Conservation (phyloP, 2,113 vertebrate species). For the Furnarius figulus region DNA sequence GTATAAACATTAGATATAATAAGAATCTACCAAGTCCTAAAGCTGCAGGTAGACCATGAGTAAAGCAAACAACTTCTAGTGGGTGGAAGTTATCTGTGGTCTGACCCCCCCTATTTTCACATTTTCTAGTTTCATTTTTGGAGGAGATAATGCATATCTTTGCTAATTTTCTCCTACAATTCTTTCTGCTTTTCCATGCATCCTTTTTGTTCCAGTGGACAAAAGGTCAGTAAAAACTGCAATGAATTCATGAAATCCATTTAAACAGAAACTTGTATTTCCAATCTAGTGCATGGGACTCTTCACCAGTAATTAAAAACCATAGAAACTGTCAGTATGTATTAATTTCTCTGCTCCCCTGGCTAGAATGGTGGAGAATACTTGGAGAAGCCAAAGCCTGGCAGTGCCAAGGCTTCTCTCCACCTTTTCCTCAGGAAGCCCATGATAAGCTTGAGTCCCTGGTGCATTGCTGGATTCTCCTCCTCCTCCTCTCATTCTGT, state of each 20-base stretch:
- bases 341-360: background rate
- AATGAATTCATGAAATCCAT: background rate
- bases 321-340: background rate
- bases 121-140: background rate
- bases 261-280: background rate
- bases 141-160: background rate
- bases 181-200: background rate
- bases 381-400: background rate
- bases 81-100: background rate
- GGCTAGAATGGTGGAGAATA: background rate
- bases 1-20: background rate
- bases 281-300: background rate
- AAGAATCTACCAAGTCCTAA: background rate
- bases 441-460: background rate
- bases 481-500: background rate
- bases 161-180: background rate
- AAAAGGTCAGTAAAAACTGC: background rate
- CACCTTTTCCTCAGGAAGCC: background rate
- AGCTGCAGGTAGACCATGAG: background rate
- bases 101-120: background rate
- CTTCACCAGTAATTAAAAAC: background rate
- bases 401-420: background rate
- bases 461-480: background rate
- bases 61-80: background rate
- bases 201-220: background rate